Evolutionary conservation across 2,888 invertebrate genomes (phyloP).

Genomic region (Luperina nickerlii): DNA sequence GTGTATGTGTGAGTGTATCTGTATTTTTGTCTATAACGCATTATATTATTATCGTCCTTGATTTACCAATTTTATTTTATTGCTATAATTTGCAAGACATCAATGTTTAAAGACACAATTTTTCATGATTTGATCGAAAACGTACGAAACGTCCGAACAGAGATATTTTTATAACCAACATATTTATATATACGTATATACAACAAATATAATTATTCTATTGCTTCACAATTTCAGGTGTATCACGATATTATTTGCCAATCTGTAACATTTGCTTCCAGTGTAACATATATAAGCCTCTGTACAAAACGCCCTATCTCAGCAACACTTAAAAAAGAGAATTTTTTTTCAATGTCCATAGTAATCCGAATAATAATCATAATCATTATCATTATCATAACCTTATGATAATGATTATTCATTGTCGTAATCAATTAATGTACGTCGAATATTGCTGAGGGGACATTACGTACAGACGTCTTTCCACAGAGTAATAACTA

Average conservation of each 20-base stretch:
- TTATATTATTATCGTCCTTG: neutral
- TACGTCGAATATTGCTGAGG: neutral
- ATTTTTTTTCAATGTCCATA: neutral
- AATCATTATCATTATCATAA: neutral
- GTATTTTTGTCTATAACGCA: neutral
- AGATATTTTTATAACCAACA: slow-evolving; percentile 49
- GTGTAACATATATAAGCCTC: neutral
- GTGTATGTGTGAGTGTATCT: neutral
- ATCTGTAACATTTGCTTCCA: slow-evolving; percentile 47
- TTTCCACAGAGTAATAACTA: slow-evolving; percentile 11
- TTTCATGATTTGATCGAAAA: slow-evolving; percentile 28
- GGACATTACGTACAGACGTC: slow-evolving; percentile 1
- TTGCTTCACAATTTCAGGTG: slow-evolving; percentile 74
- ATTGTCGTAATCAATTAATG: neutral
- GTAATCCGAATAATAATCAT: neutral
- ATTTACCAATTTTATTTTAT: neutral
- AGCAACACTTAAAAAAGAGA: neutral
- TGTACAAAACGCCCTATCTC: neutral
- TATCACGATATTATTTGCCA: slow-evolving; percentile 63
- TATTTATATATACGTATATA: slow-evolving; percentile 39
- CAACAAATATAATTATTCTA: slow-evolving; percentile 73
- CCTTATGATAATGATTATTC: neutral
- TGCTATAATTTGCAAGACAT: neutral
- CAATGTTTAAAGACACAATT: neutral
- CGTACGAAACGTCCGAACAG: slow-evolving; percentile 35